phyloP scores from a whole-genome alignment of 2,797 vertebrate species.

The Chelidonichthys spinosus region DNA sequence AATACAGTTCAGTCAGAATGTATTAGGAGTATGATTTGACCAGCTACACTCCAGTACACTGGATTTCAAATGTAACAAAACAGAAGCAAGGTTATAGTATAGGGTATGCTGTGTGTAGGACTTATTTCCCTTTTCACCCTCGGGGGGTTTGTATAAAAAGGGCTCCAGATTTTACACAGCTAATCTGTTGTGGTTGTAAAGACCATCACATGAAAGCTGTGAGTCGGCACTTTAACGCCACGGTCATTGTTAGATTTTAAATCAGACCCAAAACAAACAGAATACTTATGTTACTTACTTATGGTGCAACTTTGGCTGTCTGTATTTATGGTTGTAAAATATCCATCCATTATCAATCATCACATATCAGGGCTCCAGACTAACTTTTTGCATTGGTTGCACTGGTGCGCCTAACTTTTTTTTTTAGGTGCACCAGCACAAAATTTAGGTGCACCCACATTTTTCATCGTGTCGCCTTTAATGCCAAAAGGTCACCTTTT shows the following conservation, averaged over 20 bases:
- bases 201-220: slow-evolving; percentile 16
- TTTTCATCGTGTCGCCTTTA: too few species aligned
- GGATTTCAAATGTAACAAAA: slow-evolving; percentile 12
- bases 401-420: too few species aligned
- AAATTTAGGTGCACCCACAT: too few species aligned
- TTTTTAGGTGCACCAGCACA: too few species aligned
- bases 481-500: too few species aligned
- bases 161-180: slow-evolving; percentile 6
- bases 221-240: slow-evolving; percentile 18
- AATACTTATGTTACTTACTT: not conserved
- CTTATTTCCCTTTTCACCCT: slow-evolving; percentile 17
- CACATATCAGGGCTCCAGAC: too few species aligned
- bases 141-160: slow-evolving; percentile 8
- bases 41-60: not conserved
- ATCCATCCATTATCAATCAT: not conserved
- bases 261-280: slow-evolving; percentile 23
- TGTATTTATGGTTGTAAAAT: slow-evolving; percentile 30
- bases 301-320: not conserved
- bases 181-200: slow-evolving; percentile 30
- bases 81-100: not conserved
- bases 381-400: too few species aligned
- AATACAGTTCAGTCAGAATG: not conserved
- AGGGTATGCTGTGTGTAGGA: not conserved
- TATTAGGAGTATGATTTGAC: not conserved
- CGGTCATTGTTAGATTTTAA: slow-evolving; percentile 22